Evolutionary conservation across 1,140 invertebrate species (phyloP).

Genomic region (Drosophila littoralis): DNA sequence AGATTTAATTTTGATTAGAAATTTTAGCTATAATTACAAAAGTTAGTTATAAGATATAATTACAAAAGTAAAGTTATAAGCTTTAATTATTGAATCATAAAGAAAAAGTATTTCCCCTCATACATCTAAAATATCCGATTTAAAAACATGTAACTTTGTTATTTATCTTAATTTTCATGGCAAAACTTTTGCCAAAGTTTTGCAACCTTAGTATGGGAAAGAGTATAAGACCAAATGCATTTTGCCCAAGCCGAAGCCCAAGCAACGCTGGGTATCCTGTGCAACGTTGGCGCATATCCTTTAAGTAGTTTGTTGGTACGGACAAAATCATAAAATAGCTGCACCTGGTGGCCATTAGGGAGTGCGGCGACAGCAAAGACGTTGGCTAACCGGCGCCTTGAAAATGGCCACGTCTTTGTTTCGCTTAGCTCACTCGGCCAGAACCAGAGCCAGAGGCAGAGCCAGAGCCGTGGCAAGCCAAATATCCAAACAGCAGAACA

Average conservation of each 20-base stretch:
- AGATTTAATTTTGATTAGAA: too few species aligned
- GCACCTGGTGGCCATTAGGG: conserved; percentile 80
- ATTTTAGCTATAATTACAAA: too few species aligned
- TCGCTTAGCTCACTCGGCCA: conserved; percentile 44
- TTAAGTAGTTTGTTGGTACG: conserved; percentile 80
- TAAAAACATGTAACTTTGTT: too few species aligned
- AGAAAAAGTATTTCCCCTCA: too few species aligned
- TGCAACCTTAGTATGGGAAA: background rate
- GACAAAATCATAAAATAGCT: conserved; percentile 76
- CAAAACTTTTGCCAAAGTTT: background rate
- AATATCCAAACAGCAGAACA: background rate
- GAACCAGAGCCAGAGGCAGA: conserved; percentile 7
- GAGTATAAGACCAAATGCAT: conserved; percentile 37
- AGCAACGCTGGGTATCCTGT: conserved; percentile 24
- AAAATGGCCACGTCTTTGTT: conserved; percentile 64
- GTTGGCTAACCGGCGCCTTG: conserved; percentile 36
- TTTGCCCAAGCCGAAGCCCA: conserved; percentile 24
- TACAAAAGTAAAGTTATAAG: too few species aligned
- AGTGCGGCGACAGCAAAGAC: conserved; percentile 43
- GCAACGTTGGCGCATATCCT: conserved; percentile 51
- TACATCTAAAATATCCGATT: too few species aligned
- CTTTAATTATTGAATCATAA: too few species aligned
- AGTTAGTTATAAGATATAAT: too few species aligned
- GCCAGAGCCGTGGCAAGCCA: conserved; percentile 34
- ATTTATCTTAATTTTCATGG: background rate